Conservation (phyloP, 1,140 invertebrate genomes). For the Drosophila orena region DNA sequence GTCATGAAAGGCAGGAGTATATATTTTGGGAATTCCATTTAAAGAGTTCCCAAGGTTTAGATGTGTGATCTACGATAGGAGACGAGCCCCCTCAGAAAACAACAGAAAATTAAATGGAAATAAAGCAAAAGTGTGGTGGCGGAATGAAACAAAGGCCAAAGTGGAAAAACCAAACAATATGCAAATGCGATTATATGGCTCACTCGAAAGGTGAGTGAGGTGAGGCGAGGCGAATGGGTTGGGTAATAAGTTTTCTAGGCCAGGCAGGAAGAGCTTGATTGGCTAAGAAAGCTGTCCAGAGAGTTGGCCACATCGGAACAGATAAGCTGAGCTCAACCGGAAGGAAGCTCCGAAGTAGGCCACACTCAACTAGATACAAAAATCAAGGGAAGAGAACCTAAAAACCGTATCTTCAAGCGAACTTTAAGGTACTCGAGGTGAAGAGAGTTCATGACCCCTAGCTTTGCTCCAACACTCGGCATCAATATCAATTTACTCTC, state of each 20-base stretch:
- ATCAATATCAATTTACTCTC: constrained; percentile 73
- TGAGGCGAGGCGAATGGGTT: constrained; percentile 5
- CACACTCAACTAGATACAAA: constrained; percentile 21
- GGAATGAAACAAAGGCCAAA: constrained; percentile 1
- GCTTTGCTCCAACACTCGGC: constrained; percentile 41
- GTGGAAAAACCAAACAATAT: constrained; percentile 56
- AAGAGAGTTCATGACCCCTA: constrained; percentile 29
- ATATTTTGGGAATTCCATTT: constrained; percentile 48
- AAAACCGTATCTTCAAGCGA: constrained; percentile 13
- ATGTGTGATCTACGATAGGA: constrained; percentile 55
- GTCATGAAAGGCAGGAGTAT: constrained; percentile 5
- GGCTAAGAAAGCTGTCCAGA: constrained; percentile 47
- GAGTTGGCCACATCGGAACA: constrained; percentile 47
- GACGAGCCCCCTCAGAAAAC: constrained; percentile 16
- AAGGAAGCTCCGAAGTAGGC: constrained; percentile 35
- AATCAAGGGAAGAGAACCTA: constrained; percentile 11
- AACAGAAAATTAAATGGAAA: constrained; percentile 71
- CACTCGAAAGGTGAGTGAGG: constrained; percentile 27
- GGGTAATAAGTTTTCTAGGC: constrained; percentile 45
- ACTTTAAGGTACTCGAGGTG: constrained; percentile 19
- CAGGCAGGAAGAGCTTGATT: constrained; percentile 47
- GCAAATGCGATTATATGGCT: constrained; percentile 39
- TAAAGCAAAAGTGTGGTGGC: constrained; percentile 51
- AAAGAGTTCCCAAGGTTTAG: constrained; percentile 56
- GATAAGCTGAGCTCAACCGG: constrained; percentile 26